Conservation (phyloP, 2,113 vertebrate genomes). For the Epinephelus moara region DNA sequence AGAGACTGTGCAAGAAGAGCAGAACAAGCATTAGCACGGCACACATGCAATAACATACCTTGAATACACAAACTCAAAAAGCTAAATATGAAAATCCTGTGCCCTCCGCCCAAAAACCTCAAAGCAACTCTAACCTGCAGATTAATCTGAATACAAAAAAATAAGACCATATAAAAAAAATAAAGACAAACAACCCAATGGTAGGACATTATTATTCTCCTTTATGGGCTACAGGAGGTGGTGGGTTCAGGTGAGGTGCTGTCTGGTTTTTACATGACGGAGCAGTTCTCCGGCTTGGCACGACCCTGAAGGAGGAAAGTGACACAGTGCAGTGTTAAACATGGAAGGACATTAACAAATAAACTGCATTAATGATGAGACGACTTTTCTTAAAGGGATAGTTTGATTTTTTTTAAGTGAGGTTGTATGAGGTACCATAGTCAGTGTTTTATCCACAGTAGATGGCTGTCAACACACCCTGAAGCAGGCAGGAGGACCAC, state of each 20-base stretch:
- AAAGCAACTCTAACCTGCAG: conserved; percentile 70
- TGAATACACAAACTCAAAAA: conserved; percentile 49
- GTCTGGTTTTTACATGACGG: conserved; percentile 80
- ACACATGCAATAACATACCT: conserved; percentile 71
- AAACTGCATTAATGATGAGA: background rate
- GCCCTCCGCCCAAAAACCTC: conserved; percentile 45
- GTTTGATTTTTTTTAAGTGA: too few species aligned
- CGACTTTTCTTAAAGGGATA: too few species aligned
- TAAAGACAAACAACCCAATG: conserved; percentile 43
- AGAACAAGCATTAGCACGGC: conserved; percentile 54
- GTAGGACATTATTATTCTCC: conserved; percentile 39
- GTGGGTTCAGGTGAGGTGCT: conserved; percentile 48
- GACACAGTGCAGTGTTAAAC: conserved; percentile 2
- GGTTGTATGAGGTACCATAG: too few species aligned
- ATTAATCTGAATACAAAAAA: conserved; percentile 75
- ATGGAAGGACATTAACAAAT: background rate
- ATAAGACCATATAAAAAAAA: conserved; percentile 59
- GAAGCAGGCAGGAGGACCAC: too few species aligned
- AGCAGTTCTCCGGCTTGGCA: conserved; percentile 80
- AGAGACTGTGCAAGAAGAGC: conserved; percentile 25
- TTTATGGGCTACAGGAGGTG: conserved; percentile 20
- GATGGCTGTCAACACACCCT: too few species aligned
- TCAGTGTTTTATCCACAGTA: too few species aligned
- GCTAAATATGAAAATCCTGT: conserved; percentile 44
- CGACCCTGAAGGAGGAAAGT: conserved; percentile 68